These are phyloP conservation scores for Rhinolophus sinicus DNA, from an alignment of 2,113 vertebrate species.

Conservation along the genomic window DNA sequence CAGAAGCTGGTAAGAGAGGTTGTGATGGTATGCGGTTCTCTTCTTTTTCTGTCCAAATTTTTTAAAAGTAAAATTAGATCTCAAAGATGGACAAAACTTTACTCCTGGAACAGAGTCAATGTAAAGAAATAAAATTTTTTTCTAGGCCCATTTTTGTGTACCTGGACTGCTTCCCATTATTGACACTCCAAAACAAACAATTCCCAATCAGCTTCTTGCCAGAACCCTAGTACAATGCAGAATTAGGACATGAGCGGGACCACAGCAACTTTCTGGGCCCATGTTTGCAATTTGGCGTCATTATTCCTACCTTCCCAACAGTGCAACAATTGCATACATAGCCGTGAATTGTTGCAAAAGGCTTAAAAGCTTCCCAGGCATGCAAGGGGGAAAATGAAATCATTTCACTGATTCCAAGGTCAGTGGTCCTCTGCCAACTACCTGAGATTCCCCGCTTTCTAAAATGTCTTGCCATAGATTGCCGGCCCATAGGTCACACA, in stretches of 20 bases:
- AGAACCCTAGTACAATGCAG: neutral
- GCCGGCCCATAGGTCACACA: neutral
- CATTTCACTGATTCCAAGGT: neutral
- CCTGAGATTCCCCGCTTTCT: neutral
- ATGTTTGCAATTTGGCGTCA: neutral
- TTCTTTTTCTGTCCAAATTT: neutral
- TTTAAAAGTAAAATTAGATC: conserved; percentile 35
- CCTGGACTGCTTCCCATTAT: neutral
- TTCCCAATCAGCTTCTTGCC: neutral
- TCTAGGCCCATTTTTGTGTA: neutral
- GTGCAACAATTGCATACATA: neutral
- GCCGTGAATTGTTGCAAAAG: neutral
- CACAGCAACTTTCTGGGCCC: neutral
- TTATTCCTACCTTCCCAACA: neutral
- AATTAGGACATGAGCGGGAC: neutral
- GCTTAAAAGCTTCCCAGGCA: neutral
- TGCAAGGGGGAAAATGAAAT: neutral
- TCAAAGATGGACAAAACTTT: neutral
- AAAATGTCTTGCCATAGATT: neutral
- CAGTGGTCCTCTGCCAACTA: neutral
- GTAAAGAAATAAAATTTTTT: conserved; percentile 3
- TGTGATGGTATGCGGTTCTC: neutral
- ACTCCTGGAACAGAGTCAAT: neutral
- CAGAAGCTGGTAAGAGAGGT: neutral
- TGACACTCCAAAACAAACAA: neutral